Percentiles rank a stretch among this genome's conserved stretches.
phyloP scores from a whole-genome alignment of 37 sponge, comb jelly and placozoan genomes.

The Theonella swinhoei region DNA sequence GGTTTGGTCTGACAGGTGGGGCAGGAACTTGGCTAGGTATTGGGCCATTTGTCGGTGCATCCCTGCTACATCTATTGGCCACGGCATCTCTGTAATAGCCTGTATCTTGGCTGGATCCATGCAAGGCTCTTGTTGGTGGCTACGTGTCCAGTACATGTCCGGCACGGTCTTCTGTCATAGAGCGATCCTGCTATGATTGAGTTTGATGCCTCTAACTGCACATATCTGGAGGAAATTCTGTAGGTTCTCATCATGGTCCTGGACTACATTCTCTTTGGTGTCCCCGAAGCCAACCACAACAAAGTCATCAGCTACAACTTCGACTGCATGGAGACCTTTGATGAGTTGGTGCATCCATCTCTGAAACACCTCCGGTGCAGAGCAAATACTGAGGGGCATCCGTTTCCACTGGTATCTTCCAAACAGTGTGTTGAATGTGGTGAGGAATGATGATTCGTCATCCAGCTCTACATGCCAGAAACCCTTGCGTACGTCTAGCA shows the following conservation, averaged over 20 bases:
- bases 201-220: slow-evolving; percentile 11
- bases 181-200: slow-evolving; percentile 26
- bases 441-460: slow-evolving; percentile 62
- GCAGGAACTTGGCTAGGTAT: slow-evolving; percentile 63
- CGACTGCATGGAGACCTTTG: slow-evolving; percentile 49
- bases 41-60: slow-evolving; percentile 39
- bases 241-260: slow-evolving; percentile 21
- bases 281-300: slow-evolving; percentile 41
- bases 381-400: no score
- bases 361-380: no score
- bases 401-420: slow-evolving; percentile 50
- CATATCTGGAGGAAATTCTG: slow-evolving; percentile 27
- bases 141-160: no score
- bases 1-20: slow-evolving; percentile 44
- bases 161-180: no score
- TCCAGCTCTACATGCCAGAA: no score
- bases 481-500: no score
- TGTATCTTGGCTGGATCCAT: slow-evolving; percentile 55
- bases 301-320: no score
- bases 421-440: no score
- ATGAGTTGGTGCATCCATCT: slow-evolving; percentile 40
- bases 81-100: slow-evolving; percentile 63
- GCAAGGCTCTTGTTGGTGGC: no score
- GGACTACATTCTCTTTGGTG: slow-evolving; percentile 7
- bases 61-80: slow-evolving; percentile 46